Evolutionary conservation across 2,888 invertebrate species (phyloP).

Genomic region (Exocentrus adspersus): DNA sequence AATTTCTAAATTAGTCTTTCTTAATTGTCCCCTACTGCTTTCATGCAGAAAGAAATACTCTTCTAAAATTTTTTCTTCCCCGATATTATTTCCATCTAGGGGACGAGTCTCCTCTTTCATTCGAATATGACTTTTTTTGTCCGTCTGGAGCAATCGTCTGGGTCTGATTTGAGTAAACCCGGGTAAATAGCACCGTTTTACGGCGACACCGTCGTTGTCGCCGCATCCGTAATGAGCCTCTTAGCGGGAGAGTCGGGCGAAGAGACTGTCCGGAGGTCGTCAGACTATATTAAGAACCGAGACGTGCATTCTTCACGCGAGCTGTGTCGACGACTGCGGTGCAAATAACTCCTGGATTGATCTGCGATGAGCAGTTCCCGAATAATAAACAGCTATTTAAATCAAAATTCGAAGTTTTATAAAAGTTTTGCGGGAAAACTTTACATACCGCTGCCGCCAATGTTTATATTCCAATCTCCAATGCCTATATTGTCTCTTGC

Average conservation of each 20-base stretch:
- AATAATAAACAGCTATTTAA: too few species aligned
- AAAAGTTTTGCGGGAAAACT: too few species aligned
- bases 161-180: conserved; percentile 5
- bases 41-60: too few species aligned
- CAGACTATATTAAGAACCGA: conserved; percentile 57
- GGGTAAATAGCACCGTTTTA: not conserved
- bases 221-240: conserved; percentile 35
- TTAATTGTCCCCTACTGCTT: too few species aligned
- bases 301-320: conserved; percentile 54
- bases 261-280: conserved; percentile 53
- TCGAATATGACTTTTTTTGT: not conserved
- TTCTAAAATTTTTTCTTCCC: too few species aligned
- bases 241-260: conserved; percentile 35
- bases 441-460: too few species aligned
- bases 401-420: too few species aligned
- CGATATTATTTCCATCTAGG: too few species aligned
- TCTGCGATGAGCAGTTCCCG: not conserved
- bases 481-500: too few species aligned
- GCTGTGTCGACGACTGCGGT: conserved; percentile 52
- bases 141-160: not conserved
- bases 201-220: conserved; percentile 22
- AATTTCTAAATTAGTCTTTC: too few species aligned
- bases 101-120: too few species aligned
- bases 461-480: too few species aligned
- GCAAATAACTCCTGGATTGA: conserved; percentile 16